These are phyloP conservation scores for Morone saxatilis DNA, from an alignment of 2,113 vertebrate genomes.

Conservation along the genomic window DNA sequence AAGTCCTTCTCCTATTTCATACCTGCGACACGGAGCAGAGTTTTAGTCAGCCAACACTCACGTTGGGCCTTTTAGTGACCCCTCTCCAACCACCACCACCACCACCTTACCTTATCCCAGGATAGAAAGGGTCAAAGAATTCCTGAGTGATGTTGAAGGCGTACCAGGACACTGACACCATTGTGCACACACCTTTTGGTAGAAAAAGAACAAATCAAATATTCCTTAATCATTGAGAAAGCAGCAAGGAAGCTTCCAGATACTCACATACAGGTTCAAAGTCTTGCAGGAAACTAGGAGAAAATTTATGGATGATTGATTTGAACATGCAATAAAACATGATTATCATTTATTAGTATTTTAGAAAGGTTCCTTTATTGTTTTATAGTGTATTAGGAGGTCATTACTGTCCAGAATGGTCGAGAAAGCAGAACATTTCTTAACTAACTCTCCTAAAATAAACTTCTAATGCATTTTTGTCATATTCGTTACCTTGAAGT, in stretches of 20 bases:
- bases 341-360: not conserved
- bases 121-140: constrained; percentile 89
- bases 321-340: constrained; percentile 8
- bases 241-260: not conserved
- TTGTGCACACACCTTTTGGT: constrained; percentile 87
- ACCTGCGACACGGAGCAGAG: constrained; percentile 79
- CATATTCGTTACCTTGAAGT: constrained; percentile 84
- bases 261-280: constrained; percentile 11
- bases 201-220: not conserved
- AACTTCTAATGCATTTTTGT: not conserved
- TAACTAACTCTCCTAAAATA: not conserved
- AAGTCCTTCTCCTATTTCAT: constrained; percentile 90
- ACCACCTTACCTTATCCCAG: constrained; percentile 87
- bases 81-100: no score
- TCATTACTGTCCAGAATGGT: not conserved
- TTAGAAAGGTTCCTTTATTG: constrained; percentile 3
- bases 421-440: not conserved
- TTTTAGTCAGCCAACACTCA: constrained; percentile 24
- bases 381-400: not conserved
- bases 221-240: constrained; percentile 27
- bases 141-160: constrained; percentile 90
- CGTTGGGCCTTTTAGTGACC: not conserved
- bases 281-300: not conserved
- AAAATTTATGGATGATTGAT: not conserved
- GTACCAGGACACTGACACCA: constrained; percentile 92